phyloP scores from a whole-genome alignment of 2,797 vertebrate genomes.

The Ceryle rudis region DNA sequence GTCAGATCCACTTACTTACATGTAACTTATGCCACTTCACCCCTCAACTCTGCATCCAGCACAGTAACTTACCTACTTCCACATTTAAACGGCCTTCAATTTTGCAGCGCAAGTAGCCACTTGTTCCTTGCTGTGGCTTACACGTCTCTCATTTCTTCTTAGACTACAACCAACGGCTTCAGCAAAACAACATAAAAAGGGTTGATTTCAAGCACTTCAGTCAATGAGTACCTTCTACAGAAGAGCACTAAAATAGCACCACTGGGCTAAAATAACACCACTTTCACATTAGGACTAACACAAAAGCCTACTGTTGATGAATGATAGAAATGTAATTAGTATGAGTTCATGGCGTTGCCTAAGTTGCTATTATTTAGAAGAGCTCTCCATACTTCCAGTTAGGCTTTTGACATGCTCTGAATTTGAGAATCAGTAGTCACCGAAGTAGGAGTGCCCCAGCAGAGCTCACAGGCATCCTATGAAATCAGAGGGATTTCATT shows the following conservation, averaged over 20 bases:
- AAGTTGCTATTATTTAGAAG: slow-evolving; percentile 61
- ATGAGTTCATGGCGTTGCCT: not conserved
- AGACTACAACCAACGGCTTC: slow-evolving; percentile 1
- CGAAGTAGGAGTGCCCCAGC: not conserved
- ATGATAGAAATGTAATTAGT: slow-evolving; percentile 65
- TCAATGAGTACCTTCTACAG: slow-evolving; percentile 66
- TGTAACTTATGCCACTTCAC: not conserved
- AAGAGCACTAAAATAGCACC: slow-evolving; percentile 68
- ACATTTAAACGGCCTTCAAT: not conserved
- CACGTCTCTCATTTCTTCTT: not conserved
- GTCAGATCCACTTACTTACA: not conserved
- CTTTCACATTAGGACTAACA: slow-evolving; percentile 43
- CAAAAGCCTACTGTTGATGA: slow-evolving; percentile 60
- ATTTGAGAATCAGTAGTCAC: not conserved
- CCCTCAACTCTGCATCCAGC: not conserved
- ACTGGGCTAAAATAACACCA: slow-evolving; percentile 28
- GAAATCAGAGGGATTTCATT: slow-evolving; percentile 2
- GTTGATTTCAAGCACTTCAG: slow-evolving; percentile 72
- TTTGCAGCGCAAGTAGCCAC: not conserved
- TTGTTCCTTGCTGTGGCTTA: slow-evolving; percentile 13
- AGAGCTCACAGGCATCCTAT: not conserved
- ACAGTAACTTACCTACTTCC: not conserved
- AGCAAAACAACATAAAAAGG: slow-evolving; percentile 67
- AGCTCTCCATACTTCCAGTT: slow-evolving; percentile 5
- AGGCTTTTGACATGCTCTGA: slow-evolving; percentile 4